Conservation (phyloP, 2,888 invertebrate species). For the Cecidostiba fungosa region DNA sequence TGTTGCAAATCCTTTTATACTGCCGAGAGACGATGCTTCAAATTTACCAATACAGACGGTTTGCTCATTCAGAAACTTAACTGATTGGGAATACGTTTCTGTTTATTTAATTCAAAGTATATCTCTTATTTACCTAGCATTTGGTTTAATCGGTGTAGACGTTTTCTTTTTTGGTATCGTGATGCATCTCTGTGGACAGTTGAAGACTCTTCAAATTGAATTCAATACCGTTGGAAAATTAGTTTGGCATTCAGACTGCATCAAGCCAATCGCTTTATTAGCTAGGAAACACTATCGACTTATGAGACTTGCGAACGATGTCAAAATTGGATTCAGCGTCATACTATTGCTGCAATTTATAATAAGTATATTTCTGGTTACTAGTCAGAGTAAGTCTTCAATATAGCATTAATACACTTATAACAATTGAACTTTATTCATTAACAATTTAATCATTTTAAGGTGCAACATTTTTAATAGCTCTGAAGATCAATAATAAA, state of each 20-base stretch:
- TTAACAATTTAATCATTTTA: background rate
- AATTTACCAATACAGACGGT: background rate
- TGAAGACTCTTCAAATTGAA: background rate
- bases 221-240: background rate
- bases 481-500: background rate
- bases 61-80: background rate
- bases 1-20: background rate
- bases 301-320: background rate
- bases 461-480: background rate
- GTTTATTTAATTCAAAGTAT: background rate
- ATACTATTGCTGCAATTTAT: background rate
- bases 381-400: background rate
- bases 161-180: background rate
- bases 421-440: background rate
- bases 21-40: background rate
- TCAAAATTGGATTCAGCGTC: background rate
- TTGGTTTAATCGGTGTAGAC: constrained; percentile 36
- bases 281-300: background rate
- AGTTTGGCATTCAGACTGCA: background rate
- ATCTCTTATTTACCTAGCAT: background rate
- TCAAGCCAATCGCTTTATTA: background rate
- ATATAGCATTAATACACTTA: background rate
- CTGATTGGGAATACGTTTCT: background rate
- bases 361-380: background rate
- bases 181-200: background rate